These are phyloP conservation scores for Pachypeltis micranthus DNA, from an alignment of 1,140 invertebrate species.

Conservation along the genomic window DNA sequence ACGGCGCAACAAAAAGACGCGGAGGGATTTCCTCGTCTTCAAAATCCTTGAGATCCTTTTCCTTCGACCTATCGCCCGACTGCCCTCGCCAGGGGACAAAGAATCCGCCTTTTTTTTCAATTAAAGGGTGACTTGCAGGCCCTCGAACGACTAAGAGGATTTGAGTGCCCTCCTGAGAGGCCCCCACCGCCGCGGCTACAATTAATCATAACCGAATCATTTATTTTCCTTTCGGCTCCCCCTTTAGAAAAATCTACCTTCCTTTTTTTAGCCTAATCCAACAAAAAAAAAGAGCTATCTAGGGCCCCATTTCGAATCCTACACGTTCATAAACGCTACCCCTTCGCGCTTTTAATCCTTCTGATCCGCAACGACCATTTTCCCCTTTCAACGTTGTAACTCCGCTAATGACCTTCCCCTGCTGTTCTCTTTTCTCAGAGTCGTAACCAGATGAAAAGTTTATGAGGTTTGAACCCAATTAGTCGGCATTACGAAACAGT, in stretches of 20 bases:
- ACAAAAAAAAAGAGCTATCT: not conserved
- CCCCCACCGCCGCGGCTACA: not conserved
- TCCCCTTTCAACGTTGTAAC: not conserved
- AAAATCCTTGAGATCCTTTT: not conserved
- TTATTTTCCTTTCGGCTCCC: conserved; percentile 5
- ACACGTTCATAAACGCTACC: not conserved
- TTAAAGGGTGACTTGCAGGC: conserved; percentile 6
- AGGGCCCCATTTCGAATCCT: not conserved
- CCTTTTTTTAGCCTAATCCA: too few species aligned
- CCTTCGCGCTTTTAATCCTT: not conserved
- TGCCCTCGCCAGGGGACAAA: too few species aligned
- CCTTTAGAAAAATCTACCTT: not conserved
- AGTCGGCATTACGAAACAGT: not conserved
- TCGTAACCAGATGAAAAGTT: not conserved
- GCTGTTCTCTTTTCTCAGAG: not conserved
- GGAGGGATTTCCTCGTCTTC: not conserved
- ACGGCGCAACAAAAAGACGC: conserved; percentile 1
- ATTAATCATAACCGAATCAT: conserved; percentile 8
- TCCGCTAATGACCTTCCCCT: not conserved
- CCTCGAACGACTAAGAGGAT: conserved; percentile 7
- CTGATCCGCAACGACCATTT: not conserved
- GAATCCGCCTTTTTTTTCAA: conserved; percentile 7
- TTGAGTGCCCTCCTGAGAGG: conserved; percentile 3
- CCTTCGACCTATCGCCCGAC: too few species aligned
- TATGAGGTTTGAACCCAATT: not conserved